phyloP scores from a whole-genome alignment of 2,113 vertebrate species.

The Murina feae region DNA sequence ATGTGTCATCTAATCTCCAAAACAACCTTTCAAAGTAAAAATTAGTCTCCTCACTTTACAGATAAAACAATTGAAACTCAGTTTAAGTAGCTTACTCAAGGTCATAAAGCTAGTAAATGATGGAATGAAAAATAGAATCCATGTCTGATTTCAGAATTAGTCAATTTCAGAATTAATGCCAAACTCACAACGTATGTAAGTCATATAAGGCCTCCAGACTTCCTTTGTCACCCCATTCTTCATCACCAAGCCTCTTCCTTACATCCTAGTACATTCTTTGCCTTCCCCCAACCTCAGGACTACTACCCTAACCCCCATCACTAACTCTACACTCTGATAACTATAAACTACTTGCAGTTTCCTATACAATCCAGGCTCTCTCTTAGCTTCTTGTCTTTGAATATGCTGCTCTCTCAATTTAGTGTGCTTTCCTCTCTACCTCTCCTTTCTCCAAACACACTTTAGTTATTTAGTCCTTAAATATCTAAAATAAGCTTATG shows the following conservation, averaged over 20 bases:
- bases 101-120: not conserved
- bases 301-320: not conserved
- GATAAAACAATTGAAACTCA: not conserved
- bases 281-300: not conserved
- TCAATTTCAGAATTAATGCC: not conserved
- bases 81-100: not conserved
- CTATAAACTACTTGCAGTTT: not conserved
- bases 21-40: not conserved
- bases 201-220: not conserved
- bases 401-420: not conserved
- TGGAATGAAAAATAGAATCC: not conserved
- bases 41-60: not conserved
- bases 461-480: not conserved
- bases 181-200: not conserved
- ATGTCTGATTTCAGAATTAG: conserved; percentile 16
- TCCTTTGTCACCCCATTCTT: not conserved
- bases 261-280: not conserved
- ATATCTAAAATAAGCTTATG: not conserved
- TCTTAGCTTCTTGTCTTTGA: not conserved
- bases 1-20: not conserved
- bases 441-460: not conserved
- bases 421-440: not conserved
- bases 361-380: not conserved
- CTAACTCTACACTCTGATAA: not conserved
- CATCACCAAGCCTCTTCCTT: not conserved